Base-by-base conservation (phyloP, 2,113 vertebrate genomes). In the Tretioscincus oriximinensis region DNA sequence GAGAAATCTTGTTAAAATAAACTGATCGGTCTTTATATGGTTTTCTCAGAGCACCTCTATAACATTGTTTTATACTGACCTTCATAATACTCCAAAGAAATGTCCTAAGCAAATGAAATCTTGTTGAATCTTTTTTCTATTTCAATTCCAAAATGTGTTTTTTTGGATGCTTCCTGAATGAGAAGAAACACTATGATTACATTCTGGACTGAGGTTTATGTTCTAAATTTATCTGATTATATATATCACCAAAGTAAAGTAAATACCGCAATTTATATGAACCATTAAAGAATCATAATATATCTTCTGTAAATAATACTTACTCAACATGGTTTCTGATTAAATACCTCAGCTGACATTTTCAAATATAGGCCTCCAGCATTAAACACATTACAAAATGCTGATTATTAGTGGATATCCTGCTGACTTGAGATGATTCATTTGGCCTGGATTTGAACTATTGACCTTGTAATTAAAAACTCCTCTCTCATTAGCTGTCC, bases 371-470 rank as follows among this genome's bases (percentile, higher is more conserved):
- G 75, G 24, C 60, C 58, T 64, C 61, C 71, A 82, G 31, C 35
- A 75, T 82, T 77, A 71, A 60, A 72, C 54, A 71, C 67, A 64
- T 77, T 77, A 82, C 67, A 72, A 77, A 65, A 41, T 82, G 60
- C 35, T 54, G 75, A 76, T 82, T 82, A 76, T 77, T 82, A 77
- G 41, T 65, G 60, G 75, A 51, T 71, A 51, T 82, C 61, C 81
- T 45, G 77, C 29, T 65, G 74, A 77, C 28, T 64, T 77, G 67
- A 72, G 67, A 71, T 77, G 75, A 77, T 76, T 71, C 66, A 77
- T 77, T 77, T 77, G 75, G 74, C 60, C 68, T 35, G 67, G 45
- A 77, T 77, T 77, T 82, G 67, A 82, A 82, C 81, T 72, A 47
- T 28, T 77, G 73, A 65, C 45, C 80, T 69, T n/a, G 45, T 9